These are phyloP conservation scores for Papilio polyxenes DNA, from an alignment of 1,140 invertebrate genomes.

Conservation along the genomic window DNA sequence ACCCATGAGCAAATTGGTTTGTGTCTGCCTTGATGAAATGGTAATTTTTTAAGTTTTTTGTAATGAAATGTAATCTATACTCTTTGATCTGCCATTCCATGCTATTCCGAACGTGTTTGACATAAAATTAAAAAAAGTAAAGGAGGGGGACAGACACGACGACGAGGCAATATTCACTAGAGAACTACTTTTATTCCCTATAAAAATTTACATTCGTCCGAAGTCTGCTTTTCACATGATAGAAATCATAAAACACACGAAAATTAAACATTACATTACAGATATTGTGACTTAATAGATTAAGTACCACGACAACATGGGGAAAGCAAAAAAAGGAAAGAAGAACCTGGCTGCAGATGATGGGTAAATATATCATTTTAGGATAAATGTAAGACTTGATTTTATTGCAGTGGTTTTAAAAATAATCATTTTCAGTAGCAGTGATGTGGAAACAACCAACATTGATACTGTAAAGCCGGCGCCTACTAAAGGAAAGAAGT, in stretches of 20 bases:
- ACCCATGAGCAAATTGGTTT: too few relatives aligned
- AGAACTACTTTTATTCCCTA: slow-evolving; percentile 57
- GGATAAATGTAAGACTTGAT: slow-evolving; percentile 44
- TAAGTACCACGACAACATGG: slow-evolving; percentile 78
- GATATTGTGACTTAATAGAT: slow-evolving; percentile 73
- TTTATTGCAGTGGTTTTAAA: slow-evolving; percentile 29
- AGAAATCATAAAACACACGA: slow-evolving; percentile 70
- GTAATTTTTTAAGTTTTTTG: too few relatives aligned
- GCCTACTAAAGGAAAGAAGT: slow-evolving; percentile 75
- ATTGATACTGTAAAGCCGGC: slow-evolving; percentile 73
- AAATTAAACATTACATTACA: slow-evolving; percentile 63
- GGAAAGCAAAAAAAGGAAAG: slow-evolving; percentile 86
- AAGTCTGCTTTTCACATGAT: slow-evolving; percentile 79
- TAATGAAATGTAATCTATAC: background rate
- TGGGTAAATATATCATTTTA: slow-evolving; percentile 79
- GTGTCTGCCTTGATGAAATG: too few relatives aligned
- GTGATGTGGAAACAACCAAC: slow-evolving; percentile 80
- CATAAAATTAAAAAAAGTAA: slow-evolving; percentile 45
- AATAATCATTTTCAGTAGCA: slow-evolving; percentile 76
- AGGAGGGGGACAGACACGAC: slow-evolving; percentile 61
- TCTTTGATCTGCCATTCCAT: background rate
- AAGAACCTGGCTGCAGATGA: slow-evolving; percentile 84
- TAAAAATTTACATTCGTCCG: slow-evolving; percentile 61
- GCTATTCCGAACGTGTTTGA: slow-evolving; percentile 44
- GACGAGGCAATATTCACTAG: slow-evolving; percentile 50